phyloP scores from a whole-genome alignment of 2,888 invertebrate species.

The Chloroclysta siterata region DNA sequence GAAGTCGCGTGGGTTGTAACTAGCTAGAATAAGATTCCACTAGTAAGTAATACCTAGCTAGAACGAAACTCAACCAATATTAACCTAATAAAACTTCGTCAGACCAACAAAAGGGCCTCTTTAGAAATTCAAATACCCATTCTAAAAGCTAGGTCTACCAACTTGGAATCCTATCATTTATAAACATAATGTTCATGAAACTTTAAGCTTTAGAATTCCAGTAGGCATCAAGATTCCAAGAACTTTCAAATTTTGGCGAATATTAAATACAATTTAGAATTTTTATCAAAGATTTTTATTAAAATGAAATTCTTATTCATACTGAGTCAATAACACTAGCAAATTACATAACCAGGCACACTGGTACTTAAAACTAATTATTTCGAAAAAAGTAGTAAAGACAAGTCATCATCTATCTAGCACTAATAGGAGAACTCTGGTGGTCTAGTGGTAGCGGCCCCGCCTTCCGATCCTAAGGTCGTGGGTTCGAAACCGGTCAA shows the following conservation, averaged over 20 bases:
- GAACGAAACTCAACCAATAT: too few species aligned
- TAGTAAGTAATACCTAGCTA: too few species aligned
- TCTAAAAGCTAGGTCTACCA: conserved; percentile 8
- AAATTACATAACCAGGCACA: conserved; percentile 52
- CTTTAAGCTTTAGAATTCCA: background rate
- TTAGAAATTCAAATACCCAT: background rate
- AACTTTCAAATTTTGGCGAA: background rate
- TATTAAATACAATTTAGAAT: conserved; percentile 10
- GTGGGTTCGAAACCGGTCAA: too few species aligned
- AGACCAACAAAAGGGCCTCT: background rate
- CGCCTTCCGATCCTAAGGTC: too few species aligned
- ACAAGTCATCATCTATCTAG: too few species aligned
- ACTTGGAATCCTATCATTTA: conserved; percentile 1
- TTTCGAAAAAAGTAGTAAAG: conserved; percentile 12
- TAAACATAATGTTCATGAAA: conserved; percentile 4
- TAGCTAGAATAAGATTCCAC: background rate
- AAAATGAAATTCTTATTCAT: conserved; percentile 31
- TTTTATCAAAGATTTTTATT: conserved; percentile 40
- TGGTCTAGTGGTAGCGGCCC: too few species aligned
- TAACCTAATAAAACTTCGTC: background rate
- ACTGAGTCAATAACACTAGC: conserved; percentile 28
- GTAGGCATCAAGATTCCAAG: conserved; percentile 6
- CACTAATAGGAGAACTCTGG: too few species aligned
- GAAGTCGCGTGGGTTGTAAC: too few species aligned
- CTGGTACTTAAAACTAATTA: conserved; percentile 46